Evolutionary conservation across 2,797 vertebrate species (phyloP), one percentile per base, ranked within the genome.

Genomic region (Sparidentex hasta): DNA sequence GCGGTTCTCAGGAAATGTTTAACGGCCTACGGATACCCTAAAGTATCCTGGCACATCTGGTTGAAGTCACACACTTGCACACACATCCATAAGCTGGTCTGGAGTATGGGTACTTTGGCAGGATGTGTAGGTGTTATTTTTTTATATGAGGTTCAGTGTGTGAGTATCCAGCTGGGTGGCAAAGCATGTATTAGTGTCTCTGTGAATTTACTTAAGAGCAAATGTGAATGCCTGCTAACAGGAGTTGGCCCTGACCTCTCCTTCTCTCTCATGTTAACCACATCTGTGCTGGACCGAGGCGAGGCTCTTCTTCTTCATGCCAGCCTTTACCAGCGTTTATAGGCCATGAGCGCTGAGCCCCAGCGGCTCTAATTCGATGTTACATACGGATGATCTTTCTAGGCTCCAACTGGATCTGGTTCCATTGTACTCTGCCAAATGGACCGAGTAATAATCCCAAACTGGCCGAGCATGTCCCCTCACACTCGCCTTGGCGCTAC

Each of bases 1-100:
- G 82, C 77, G 65, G 57, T 59, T 61, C 83, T 89, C 87, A 88
- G 90, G 90, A 92, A 92, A 92, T 89, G 86, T 93, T 92, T 88
- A 86, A 93, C 54, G 56, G 89, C 83, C 85, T 80, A 79, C 54
- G 48, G 88, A 91, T 87, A 85, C 88, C 72, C 84, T 66, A 63
- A 82, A 87, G 80, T 83, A 82, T 83, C 84, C 63, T 52, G 38
- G 56, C 80, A 91, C 91, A 92, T 94, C 87, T 94, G 92, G 91
- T 72, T 81, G 80, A 86, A 86, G 88, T 85, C 84, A 76, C 84
- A 76, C 80, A 84, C 80, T 54, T 47, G 21, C 76, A 55, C 78
- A 80, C 71, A 74, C 65, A 69, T 76, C 47, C 78, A 78, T 71
- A 70, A 87, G 52, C 29, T 76, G 52, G 73, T 76, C 41, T 67